These are phyloP conservation scores for Tetrao urogallus DNA, from an alignment of 2,113 vertebrate genomes.

Conservation along the genomic window DNA sequence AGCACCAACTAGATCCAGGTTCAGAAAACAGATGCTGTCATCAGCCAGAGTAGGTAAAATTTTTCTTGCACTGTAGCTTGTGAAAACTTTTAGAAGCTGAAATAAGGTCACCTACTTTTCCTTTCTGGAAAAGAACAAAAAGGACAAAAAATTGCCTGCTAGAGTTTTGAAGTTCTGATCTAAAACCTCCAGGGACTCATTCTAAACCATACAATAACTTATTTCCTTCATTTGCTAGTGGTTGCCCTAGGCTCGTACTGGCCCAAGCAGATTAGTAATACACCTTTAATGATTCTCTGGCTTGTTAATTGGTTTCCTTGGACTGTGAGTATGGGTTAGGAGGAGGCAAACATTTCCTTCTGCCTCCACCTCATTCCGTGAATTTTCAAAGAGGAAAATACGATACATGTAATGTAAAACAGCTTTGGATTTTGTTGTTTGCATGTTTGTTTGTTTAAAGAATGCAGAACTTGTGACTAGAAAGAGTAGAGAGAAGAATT, in stretches of 20 bases:
- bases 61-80: background rate
- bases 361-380: background rate
- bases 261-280: background rate
- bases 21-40: constrained; percentile 19
- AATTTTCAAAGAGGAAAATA: background rate
- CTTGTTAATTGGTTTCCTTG: background rate
- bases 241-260: background rate
- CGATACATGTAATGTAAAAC: background rate
- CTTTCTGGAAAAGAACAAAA: background rate
- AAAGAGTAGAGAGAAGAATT: background rate
- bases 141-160: background rate
- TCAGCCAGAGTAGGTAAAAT: background rate
- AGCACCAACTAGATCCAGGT: background rate
- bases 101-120: constrained; percentile 26
- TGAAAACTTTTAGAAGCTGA: background rate
- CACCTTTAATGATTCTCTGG: background rate
- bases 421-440: background rate
- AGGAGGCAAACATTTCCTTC: background rate
- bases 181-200: background rate
- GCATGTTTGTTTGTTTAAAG: background rate
- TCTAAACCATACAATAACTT: background rate
- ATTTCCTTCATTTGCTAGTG: background rate
- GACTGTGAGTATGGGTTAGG: background rate
- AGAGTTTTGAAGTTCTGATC: background rate
- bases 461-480: background rate